These are phyloP conservation scores for Nasonia vitripennis DNA, from an alignment of 1,140 invertebrate genomes.

Conservation along the genomic window DNA sequence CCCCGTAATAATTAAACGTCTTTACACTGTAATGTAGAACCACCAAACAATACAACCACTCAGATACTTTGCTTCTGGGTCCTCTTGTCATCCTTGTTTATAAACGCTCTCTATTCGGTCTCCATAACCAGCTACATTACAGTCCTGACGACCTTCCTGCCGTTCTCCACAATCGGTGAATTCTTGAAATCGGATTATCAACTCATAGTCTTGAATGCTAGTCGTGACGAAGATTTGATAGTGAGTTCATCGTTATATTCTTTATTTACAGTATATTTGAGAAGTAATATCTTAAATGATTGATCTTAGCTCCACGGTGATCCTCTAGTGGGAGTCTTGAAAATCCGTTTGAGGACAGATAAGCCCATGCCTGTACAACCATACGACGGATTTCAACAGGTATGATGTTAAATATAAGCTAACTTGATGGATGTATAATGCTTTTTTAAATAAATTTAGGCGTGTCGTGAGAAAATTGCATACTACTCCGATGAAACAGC, in stretches of 20 bases:
- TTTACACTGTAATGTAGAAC: background rate
- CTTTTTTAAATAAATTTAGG: background rate
- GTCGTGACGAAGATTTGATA: background rate
- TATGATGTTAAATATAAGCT: background rate
- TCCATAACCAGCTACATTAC: background rate
- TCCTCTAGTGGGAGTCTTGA: background rate
- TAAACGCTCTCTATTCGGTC: background rate
- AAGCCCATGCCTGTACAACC: background rate
- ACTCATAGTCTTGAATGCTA: background rate
- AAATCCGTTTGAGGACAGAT: background rate
- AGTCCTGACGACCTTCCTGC: background rate
- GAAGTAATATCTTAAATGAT: background rate
- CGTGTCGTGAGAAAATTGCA: background rate
- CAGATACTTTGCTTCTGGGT: background rate
- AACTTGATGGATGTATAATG: background rate
- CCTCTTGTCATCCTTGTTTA: background rate
- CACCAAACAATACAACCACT: background rate
- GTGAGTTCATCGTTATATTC: background rate
- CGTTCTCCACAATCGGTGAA: background rate
- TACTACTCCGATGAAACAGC: background rate
- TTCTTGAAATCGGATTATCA: background rate
- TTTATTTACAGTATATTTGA: background rate
- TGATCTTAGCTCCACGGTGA: background rate
- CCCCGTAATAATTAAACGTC: background rate
- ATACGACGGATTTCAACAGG: background rate